phyloP scores from a whole-genome alignment of 2,113 vertebrate genomes.

The Nematolebias whitei region DNA sequence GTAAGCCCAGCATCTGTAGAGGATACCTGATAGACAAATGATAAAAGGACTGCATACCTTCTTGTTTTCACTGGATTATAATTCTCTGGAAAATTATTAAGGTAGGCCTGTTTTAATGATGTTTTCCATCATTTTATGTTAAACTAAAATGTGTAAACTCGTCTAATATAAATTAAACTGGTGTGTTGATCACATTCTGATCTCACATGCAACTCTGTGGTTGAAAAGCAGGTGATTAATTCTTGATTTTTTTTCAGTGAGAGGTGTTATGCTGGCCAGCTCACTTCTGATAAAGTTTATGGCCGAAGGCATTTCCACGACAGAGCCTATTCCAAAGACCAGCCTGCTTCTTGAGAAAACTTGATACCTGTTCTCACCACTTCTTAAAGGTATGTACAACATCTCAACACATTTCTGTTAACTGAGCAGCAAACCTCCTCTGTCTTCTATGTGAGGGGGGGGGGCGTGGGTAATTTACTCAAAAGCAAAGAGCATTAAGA shows the following conservation, averaged over 20 bases:
- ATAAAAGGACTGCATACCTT: constrained; percentile 29
- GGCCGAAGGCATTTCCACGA: constrained; percentile 37
- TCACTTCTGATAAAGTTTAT: constrained; percentile 50
- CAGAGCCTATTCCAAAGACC: constrained; percentile 33
- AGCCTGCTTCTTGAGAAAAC: constrained; percentile 54
- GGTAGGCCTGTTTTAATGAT: constrained; percentile 32
- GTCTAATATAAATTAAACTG: not conserved
- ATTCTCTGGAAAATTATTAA: constrained; percentile 10
- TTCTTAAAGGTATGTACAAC: constrained; percentile 30
- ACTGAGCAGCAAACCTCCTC: not conserved
- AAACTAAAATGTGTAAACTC: not conserved
- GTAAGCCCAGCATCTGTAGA: constrained; percentile 7
- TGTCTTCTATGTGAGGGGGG: not conserved
- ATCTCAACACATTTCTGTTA: not conserved
- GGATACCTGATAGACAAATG: constrained; percentile 27
- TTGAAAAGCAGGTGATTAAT: not conserved
- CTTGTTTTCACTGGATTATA: constrained; percentile 37
- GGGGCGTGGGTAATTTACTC: not conserved
- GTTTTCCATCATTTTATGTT: not conserved
- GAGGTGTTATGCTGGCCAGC: constrained; percentile 51
- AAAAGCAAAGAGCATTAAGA: constrained; percentile 12
- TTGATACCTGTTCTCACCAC: constrained; percentile 21
- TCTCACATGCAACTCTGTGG: not conserved
- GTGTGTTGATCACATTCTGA: not conserved
- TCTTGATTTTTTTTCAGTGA: constrained; percentile 40